Evolutionary conservation across 2,888 invertebrate genomes (phyloP), one percentile per base, ranked within the genome.

Genomic region (Drosophila incognita): DNA sequence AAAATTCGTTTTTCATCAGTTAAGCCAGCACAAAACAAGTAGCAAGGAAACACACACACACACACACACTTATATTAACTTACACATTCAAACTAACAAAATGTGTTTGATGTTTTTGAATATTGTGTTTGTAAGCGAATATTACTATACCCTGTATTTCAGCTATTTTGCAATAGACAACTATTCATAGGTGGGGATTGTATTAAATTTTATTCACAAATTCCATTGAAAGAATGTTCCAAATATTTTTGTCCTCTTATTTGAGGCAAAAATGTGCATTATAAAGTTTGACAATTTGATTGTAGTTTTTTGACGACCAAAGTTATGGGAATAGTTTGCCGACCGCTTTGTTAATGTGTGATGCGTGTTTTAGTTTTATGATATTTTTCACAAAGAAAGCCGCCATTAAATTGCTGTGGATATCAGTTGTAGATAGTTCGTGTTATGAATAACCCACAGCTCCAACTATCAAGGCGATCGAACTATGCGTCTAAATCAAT

Each of bases 1-100:
- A 82, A 83, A 85, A 88, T 88, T 88, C 66, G 82, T 86, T 86
- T 82, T 88, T 88, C 83, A 86, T 82, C 80, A 83, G 82, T 76
- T 80, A 67, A 73, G 57, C 67, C 42, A 77, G 62, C 64, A 72
- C 40, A 66, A 57, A 66, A 51, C 57, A 63, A 66, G 51, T 36
- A 56, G 11, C 46, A 27, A 61, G 18, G 46, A 63, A 38, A 49
- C 35, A 66, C 35, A 53, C 66, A 36, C 35, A 49, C 29, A 27
- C 27, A 54, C 42, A 54, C 58, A 38, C 42, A 51, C 27, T 2
- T 7, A 15, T 1, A 7, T 13, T 13, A 46, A 46, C 13, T 2
- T 7, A 13, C 46, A 46, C 46, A 13, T 15, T 46, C 24, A 71
- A 18, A 54, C 33, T 24, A 35, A 53, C 58, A 68, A 69, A 66